Evolutionary conservation across 2,797 vertebrate species (phyloP), one percentile per base, ranked within the genome.

Genomic region (Cynopterus sphinx): DNA sequence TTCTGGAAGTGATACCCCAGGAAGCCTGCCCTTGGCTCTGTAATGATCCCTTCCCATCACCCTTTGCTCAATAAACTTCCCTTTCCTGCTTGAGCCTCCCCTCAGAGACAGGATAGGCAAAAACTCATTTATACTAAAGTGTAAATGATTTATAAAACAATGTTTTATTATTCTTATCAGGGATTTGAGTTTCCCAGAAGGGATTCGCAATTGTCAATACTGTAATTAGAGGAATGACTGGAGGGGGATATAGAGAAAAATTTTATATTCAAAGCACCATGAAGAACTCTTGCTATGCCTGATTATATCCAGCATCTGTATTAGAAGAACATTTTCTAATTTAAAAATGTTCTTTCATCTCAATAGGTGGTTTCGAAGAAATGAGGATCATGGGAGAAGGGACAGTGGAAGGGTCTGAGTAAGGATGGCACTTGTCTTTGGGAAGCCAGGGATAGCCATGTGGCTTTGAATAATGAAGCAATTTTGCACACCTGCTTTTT

Each of bases 401-500:
- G 97, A 97, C 97, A 97, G 43, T 3, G 1, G 22, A 19, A 10
- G 49, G 39, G 65, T 67, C 59, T 68, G 36, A 10, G 24, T 24
- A 31, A 75, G 39, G 77, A 55, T 6, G 39, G 39, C 1, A 6
- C 7, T n/a, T 57, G 26, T 28, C 61, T 70, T 21, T 1, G 1
- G 17, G n/a, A 70, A 65, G 59, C 46, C 10, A 11, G 46, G 16
- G 26, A 15, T 13, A 5, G 36, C 6, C 19, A 4, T 33, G 51
- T 70, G 43, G 33, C 7, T 68, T 43, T 86, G 11, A 81, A 33
- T 9, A 12, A 61, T 98, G 97, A 97, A 39, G 39, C 49, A 26
- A 96, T 97, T 98, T 98, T 98, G 97, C 95, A 97, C 96, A 97
- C 95, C 75, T 94, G 96, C 93, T 97, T 97, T 96, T 97, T 24